Conservation (phyloP, 2,113 vertebrate genomes). For the Oxyura jamaicensis region DNA sequence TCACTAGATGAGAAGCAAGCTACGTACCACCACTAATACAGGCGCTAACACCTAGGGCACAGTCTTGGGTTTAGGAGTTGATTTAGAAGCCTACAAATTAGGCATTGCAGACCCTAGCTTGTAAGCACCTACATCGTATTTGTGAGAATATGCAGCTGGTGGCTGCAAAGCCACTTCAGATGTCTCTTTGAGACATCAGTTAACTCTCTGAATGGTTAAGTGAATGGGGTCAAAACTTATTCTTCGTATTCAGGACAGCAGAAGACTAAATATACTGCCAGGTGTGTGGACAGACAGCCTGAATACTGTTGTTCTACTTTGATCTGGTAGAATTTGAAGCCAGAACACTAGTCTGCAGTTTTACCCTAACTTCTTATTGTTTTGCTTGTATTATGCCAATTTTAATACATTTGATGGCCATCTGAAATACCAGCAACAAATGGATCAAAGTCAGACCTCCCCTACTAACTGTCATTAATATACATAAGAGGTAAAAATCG, state of each 20-base stretch:
- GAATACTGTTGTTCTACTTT: not conserved
- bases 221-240: not conserved
- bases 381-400: not conserved
- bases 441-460: not conserved
- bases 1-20: not conserved
- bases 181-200: not conserved
- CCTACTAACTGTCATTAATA: not conserved
- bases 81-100: not conserved
- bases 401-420: not conserved
- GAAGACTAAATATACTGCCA: not conserved
- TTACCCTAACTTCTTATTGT: not conserved
- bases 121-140: not conserved
- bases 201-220: not conserved
- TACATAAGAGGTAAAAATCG: not conserved
- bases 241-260: not conserved
- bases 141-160: not conserved
- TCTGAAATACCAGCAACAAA: not conserved
- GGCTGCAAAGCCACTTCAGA: not conserved
- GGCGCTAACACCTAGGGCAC: not conserved
- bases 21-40: accelerated
- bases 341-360: not conserved
- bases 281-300: not conserved
- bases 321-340: not conserved
- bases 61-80: not conserved
- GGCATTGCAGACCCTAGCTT: not conserved